Conservation (phyloP, 2,113 vertebrate genomes). For the Eulemur macaco region DNA sequence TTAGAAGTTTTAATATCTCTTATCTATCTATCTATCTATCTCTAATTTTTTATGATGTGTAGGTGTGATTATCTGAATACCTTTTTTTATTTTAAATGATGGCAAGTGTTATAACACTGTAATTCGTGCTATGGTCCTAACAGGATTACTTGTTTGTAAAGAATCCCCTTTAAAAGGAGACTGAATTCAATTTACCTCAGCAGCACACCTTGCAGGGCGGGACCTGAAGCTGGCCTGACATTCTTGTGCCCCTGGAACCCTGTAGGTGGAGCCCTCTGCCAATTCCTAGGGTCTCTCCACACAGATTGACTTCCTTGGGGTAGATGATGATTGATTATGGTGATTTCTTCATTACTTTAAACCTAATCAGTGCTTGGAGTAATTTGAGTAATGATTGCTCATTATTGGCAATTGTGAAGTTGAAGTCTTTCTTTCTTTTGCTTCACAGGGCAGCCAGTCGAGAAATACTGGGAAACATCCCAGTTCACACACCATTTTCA, state of each 20-base stretch:
- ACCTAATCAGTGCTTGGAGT: conserved; percentile 98
- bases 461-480: conserved; percentile 83
- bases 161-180: neutral
- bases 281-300: conserved; percentile 81
- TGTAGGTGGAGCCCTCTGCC: conserved; percentile 91
- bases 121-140: neutral
- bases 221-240: neutral
- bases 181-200: neutral
- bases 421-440: conserved; percentile 95
- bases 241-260: conserved; percentile 79
- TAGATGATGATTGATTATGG: conserved; percentile 99
- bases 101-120: neutral
- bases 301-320: conserved; percentile 90
- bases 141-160: neutral
- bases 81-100: neutral
- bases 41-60: conserved; percentile 36
- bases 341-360: conserved; percentile 99
- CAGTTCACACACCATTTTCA: conserved; percentile 62
- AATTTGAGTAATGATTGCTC: conserved; percentile 99
- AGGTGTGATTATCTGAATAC: conserved; percentile 44
- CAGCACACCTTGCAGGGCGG: rapidly evolving
- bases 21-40: neutral
- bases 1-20: neutral
- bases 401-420: conserved; percentile 98
- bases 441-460: conserved; percentile 86